Conservation (phyloP, 2,888 invertebrate species). For the Strigamia crassipes region DNA sequence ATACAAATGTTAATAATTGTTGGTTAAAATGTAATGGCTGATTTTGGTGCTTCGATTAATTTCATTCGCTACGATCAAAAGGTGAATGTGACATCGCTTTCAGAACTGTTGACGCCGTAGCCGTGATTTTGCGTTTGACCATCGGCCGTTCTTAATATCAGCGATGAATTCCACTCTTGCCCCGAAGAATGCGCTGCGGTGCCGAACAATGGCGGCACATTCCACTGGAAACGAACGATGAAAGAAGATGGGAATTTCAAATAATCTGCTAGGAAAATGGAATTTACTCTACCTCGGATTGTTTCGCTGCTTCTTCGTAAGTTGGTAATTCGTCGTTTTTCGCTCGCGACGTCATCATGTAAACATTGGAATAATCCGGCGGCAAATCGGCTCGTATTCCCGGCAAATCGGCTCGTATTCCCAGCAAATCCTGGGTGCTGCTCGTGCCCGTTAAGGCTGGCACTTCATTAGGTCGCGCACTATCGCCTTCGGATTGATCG, state of each 20-base stretch:
- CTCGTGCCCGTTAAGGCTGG: neutral
- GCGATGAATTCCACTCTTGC: too few relatives aligned
- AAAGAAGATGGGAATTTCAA: neutral
- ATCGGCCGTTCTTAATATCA: too few relatives aligned
- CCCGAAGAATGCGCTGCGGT: neutral
- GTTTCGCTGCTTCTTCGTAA: constrained; percentile 49
- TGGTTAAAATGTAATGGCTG: too few relatives aligned
- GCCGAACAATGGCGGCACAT: neutral
- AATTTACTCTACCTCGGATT: neutral
- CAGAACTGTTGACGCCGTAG: too few relatives aligned
- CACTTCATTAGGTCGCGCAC: neutral
- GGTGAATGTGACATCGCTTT: too few relatives aligned
- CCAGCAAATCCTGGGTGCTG: neutral
- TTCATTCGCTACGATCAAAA: too few relatives aligned
- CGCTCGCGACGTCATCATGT: neutral
- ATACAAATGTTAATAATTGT: too few relatives aligned
- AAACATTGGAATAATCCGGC: constrained; percentile 26
- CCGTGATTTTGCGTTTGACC: too few relatives aligned
- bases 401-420: neutral
- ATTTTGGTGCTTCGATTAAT: too few relatives aligned
- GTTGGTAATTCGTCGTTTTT: constrained; percentile 46
- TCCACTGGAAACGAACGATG: neutral
- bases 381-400: neutral
- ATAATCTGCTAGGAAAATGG: too few relatives aligned
- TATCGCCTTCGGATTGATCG: too few relatives aligned